Percentiles rank a stretch among this genome's conserved stretches.
Conservation (phyloP, 2,797 vertebrate genomes). For the Argya squamiceps region DNA sequence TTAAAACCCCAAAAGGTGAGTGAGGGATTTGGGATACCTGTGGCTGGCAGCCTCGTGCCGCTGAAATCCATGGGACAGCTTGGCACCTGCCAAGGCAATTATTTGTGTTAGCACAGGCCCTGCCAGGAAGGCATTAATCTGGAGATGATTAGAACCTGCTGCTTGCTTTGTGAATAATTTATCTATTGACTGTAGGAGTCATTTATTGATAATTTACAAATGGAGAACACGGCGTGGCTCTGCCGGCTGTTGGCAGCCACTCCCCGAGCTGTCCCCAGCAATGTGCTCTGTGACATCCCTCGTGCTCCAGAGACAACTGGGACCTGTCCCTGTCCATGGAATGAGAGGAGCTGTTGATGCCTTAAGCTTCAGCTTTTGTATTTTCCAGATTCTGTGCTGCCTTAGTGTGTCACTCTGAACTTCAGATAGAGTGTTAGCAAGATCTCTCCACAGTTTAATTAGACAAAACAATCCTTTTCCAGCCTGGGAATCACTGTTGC, state of each 20-base stretch:
- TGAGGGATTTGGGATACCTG: not conserved
- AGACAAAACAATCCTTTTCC: not conserved
- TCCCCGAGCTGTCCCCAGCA: not conserved
- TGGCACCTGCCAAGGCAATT: not conserved
- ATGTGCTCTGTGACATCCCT: accelerated
- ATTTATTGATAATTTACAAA: not conserved
- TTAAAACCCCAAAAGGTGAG: not conserved
- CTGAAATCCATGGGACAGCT: not conserved
- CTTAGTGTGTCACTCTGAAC: no score
- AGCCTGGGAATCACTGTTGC: not conserved
- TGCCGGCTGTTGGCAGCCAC: not conserved
- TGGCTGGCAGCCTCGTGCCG: not conserved
- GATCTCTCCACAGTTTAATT: not conserved
- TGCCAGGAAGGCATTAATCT: not conserved
- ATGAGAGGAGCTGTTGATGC: not conserved
- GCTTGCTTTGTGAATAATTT: not conserved
- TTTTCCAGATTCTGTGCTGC: not conserved
- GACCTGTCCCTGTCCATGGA: not conserved
- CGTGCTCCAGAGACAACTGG: not conserved
- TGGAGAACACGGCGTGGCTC: not conserved
- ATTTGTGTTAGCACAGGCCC: not conserved
- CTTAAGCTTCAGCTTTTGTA: not conserved
- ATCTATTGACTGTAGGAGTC: not conserved
- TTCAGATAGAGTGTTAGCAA: accelerated
- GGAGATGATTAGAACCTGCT: not conserved